Evolutionary conservation across 1,140 invertebrate genomes (phyloP).

Genomic region (Zeugodacus cucurbitae): DNA sequence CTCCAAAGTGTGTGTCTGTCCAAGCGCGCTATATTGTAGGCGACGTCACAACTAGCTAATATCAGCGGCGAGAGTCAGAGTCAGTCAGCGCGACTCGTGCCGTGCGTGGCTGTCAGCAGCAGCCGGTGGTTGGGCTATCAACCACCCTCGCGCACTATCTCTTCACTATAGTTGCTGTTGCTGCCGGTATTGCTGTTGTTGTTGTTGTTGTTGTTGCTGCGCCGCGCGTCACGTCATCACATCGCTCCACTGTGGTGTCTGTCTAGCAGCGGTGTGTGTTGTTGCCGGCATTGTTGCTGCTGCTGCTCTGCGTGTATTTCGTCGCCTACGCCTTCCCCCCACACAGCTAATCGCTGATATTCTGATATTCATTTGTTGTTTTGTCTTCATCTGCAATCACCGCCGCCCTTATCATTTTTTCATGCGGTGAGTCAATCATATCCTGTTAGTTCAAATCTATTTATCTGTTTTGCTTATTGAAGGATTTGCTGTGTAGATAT

Average conservation of each 20-base stretch:
- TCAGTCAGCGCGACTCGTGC: background rate
- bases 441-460: background rate
- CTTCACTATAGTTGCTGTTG: background rate
- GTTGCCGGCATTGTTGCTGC: background rate
- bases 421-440: slow-evolving; percentile 8
- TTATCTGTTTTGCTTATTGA: background rate
- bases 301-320: background rate
- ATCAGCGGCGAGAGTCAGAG: background rate
- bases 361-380: background rate
- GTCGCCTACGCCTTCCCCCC: background rate
- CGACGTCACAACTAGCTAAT: background rate
- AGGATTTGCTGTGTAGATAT: background rate
- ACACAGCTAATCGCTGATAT: background rate
- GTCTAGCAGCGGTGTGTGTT: background rate
- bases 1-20: background rate
- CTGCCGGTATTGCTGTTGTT: too few species aligned
- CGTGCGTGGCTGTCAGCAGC: background rate
- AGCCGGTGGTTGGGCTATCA: background rate
- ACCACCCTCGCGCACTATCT: background rate
- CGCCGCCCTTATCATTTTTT: background rate
- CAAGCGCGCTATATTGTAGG: background rate
- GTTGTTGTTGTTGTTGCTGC: background rate
- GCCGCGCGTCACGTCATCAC: background rate
- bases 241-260: background rate
- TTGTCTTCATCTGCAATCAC: background rate